Conservation (phyloP, 2,113 vertebrate genomes). For the Pyrgilauda ruficollis region DNA sequence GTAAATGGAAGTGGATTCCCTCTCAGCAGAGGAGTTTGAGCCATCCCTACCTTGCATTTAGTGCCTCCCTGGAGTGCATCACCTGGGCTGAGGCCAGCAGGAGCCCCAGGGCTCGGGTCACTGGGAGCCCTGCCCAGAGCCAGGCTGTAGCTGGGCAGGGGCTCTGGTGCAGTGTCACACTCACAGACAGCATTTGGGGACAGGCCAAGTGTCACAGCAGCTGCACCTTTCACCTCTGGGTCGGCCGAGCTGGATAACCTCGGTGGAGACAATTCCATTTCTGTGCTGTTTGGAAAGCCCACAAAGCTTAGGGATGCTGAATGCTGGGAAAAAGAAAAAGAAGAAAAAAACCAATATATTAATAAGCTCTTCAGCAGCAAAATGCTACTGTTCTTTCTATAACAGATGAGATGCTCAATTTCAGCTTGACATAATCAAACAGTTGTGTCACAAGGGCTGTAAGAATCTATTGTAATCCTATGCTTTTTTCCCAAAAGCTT, state of each 20-base stretch:
- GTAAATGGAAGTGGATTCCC: not conserved
- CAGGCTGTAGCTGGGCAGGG: conserved; percentile 55
- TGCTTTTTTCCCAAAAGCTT: not conserved
- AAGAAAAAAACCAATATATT: not conserved
- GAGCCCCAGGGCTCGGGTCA: conserved; percentile 57
- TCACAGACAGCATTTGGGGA: conserved; percentile 27
- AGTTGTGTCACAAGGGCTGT: not conserved
- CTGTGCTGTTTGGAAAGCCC: conserved; percentile 68
- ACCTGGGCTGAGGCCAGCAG: conserved; percentile 37
- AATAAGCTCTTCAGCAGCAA: not conserved
- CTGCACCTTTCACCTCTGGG: conserved; percentile 51
- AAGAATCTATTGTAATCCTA: not conserved
- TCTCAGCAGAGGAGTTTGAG: not conserved
- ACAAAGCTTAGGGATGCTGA: conserved; percentile 67
- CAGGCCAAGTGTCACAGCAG: not conserved
- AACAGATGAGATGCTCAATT: not conserved
- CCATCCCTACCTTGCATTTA: conserved; percentile 75
- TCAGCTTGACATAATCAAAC: not conserved
- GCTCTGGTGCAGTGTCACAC: conserved; percentile 69
- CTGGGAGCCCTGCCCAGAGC: conserved; percentile 9
- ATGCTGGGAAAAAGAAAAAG: conserved; percentile 1
- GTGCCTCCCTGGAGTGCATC: conserved; percentile 65
- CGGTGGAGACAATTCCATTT: conserved; percentile 74
- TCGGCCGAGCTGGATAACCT: conserved; percentile 29
- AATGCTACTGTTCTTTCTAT: not conserved